Conservation (phyloP, 2,888 invertebrate species). For the Drosophila fulvimacula region DNA sequence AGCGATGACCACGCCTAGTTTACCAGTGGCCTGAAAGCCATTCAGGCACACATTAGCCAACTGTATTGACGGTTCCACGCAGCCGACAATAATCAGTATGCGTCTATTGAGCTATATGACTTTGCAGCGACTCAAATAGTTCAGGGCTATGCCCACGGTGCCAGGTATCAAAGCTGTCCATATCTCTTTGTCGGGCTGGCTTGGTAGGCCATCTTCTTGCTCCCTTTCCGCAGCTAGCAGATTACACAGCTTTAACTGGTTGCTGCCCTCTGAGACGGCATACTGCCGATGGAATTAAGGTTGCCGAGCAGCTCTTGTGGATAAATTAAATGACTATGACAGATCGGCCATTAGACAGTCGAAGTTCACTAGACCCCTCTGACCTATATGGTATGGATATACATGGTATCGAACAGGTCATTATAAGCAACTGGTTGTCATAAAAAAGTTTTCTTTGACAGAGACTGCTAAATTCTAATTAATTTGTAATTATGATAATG, state of each 20-base stretch:
- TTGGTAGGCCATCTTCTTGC: neutral
- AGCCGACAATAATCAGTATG: slow-evolving; percentile 11
- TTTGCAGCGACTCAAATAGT: neutral
- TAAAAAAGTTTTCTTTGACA: too few species aligned
- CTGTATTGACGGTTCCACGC: neutral
- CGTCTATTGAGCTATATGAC: neutral
- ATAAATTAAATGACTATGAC: neutral
- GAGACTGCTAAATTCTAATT: too few species aligned
- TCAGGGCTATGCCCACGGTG: neutral
- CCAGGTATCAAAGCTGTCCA: neutral
- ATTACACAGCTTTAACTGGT: neutral
- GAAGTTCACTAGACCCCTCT: too few species aligned
- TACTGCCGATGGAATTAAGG: too few species aligned
- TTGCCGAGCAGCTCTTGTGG: neutral
- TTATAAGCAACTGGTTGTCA: too few species aligned
- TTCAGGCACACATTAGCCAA: neutral
- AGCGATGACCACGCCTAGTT: slow-evolving; percentile 4
- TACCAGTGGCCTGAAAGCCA: neutral
- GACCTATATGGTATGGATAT: too few species aligned
- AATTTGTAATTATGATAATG: too few species aligned
- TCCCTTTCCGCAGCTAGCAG: neutral
- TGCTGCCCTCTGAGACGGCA: neutral
- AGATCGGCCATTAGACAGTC: neutral
- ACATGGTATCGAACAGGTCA: too few species aligned
- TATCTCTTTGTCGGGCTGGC: too few species aligned